These are phyloP conservation scores for Mimachlamys varia DNA, from an alignment of 2,888 invertebrate species.

Conservation along the genomic window DNA sequence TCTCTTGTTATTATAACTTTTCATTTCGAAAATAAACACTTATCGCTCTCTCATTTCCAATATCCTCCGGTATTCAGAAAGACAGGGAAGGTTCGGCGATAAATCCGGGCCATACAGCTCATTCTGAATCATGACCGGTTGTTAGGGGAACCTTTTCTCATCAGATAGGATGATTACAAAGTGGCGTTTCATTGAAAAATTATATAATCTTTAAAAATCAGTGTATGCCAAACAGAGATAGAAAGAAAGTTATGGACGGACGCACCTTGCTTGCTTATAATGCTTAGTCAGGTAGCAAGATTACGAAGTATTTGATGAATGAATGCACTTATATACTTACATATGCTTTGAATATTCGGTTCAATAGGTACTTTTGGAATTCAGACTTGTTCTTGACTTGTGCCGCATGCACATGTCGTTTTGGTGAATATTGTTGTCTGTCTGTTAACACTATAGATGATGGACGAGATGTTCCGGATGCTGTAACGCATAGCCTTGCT, in stretches of 20 bases:
- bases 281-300: too few species aligned
- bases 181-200: background rate
- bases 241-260: too few species aligned
- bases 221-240: too few species aligned
- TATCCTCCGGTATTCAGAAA: background rate
- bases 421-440: background rate
- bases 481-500: background rate
- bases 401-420: background rate
- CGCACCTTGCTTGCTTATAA: too few species aligned
- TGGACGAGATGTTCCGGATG: background rate
- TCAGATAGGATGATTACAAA: background rate
- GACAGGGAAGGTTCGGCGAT: background rate
- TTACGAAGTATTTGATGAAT: too few species aligned
- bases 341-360: background rate
- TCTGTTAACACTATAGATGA: background rate
- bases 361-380: background rate
- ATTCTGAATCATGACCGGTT: too few species aligned
- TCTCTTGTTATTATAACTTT: background rate
- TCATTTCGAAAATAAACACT: constrained; percentile 11
- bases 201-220: background rate
- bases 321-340: too few species aligned
- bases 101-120: too few species aligned
- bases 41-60: background rate
- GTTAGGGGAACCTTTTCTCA: too few species aligned
- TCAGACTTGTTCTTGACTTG: background rate